Evolutionary conservation across 2,113 vertebrate genomes (phyloP).

Genomic region (Rousettus leschenaultii): DNA sequence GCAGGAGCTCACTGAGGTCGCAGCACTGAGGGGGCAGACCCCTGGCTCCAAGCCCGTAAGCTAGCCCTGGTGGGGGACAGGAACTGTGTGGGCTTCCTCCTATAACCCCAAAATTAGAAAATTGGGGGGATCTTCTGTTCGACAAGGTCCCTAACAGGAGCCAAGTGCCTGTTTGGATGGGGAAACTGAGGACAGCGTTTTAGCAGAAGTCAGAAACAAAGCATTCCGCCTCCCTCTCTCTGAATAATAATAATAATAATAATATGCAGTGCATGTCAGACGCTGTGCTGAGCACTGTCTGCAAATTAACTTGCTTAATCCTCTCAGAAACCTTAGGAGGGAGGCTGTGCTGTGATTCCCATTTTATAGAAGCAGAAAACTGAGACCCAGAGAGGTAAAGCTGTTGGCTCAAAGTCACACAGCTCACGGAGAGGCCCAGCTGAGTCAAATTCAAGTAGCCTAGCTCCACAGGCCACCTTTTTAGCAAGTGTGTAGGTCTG

Average conservation of each 20-base stretch:
- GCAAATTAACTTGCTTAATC: neutral
- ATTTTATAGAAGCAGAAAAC: neutral
- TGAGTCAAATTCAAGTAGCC: neutral
- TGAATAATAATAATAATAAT: neutral
- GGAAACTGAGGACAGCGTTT: neutral
- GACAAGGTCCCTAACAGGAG: neutral
- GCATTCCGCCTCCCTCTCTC: neutral
- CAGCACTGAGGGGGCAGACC: neutral
- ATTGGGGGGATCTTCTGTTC: neutral
- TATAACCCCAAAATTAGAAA: fast-evolving
- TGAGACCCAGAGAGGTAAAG: neutral
- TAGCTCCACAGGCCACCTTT: neutral
- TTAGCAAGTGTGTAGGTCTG: neutral
- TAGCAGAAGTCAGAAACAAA: neutral
- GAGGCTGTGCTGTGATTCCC: neutral
- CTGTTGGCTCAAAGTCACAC: neutral
- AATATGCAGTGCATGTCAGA: neutral
- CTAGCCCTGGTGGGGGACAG: neutral
- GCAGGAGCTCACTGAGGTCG: neutral
- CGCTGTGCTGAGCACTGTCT: neutral
- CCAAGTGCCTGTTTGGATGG: neutral
- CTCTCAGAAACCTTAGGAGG: neutral
- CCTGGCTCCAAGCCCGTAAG: neutral
- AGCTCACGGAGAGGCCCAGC: neutral
- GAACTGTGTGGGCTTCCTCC: neutral